Evolutionary conservation across 2,888 invertebrate genomes (phyloP).

Genomic region (Pteria penguin): DNA sequence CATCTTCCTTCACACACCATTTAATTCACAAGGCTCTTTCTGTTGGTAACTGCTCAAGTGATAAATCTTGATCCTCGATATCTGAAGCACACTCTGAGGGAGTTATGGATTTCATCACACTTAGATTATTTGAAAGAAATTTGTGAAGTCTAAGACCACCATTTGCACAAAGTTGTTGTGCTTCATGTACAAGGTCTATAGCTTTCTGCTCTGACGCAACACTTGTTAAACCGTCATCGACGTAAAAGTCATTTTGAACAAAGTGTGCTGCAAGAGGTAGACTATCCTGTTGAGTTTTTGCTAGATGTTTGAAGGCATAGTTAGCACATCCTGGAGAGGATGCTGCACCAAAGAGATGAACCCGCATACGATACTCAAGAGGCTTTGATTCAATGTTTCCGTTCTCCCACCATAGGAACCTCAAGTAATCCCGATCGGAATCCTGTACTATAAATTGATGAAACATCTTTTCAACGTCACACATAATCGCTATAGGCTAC

Average conservation of each 20-base stretch:
- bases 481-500: conserved; percentile 45
- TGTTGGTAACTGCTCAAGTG: conserved; percentile 23
- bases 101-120: conserved; percentile 44
- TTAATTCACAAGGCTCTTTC: conserved; percentile 50
- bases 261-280: conserved; percentile 31
- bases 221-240: conserved; percentile 42
- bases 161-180: conserved; percentile 40
- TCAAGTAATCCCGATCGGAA: conserved; percentile 32
- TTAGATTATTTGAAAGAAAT: conserved; percentile 50
- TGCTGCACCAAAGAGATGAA: conserved; percentile 43
- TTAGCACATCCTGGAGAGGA: conserved; percentile 49
- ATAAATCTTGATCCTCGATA: conserved; percentile 13
- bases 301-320: conserved; percentile 38
- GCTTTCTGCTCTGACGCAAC: conserved; percentile 44
- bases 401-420: conserved; percentile 50
- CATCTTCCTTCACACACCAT: conserved; percentile 52
- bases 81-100: conserved; percentile 43
- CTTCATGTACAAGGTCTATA: conserved; percentile 32
- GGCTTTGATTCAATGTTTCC: conserved; percentile 14
- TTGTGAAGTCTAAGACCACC: conserved; percentile 52
- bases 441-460: no score
- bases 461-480: conserved; percentile 56
- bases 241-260: conserved; percentile 36
- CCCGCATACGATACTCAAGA: conserved; percentile 44
- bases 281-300: conserved; percentile 13